Conservation (phyloP, 2,888 invertebrate genomes). For the Ethmia dodecea region DNA sequence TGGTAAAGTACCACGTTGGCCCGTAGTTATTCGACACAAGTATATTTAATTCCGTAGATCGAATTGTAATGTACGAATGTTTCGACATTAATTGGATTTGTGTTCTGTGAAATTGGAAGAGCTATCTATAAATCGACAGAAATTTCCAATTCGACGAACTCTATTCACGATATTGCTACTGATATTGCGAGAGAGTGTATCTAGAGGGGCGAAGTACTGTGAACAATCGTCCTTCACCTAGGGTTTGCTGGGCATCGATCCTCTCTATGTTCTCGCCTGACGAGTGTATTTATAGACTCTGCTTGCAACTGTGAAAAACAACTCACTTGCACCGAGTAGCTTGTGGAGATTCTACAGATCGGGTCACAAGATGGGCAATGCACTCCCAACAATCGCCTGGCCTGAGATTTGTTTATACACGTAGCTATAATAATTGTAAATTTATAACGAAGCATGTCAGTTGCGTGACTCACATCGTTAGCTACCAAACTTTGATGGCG, state of each 20-base stretch:
- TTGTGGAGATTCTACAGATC: constrained; percentile 10
- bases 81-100: too few relatives aligned
- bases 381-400: constrained; percentile 21
- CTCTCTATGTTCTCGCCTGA: constrained; percentile 53
- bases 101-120: too few relatives aligned
- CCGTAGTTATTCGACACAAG: too few relatives aligned
- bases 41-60: too few relatives aligned
- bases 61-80: too few relatives aligned
- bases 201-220: constrained; percentile 50
- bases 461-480: constrained; percentile 71
- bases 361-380: constrained; percentile 37
- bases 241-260: constrained; percentile 64
- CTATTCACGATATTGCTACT: background rate
- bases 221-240: constrained; percentile 67
- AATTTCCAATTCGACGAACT: too few relatives aligned
- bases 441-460: constrained; percentile 54
- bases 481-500: constrained; percentile 68
- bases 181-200: constrained; percentile 8
- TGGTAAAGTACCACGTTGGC: too few relatives aligned
- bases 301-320: constrained; percentile 39
- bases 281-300: constrained; percentile 62
- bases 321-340: constrained; percentile 11
- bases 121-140: too few relatives aligned
- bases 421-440: constrained; percentile 34
- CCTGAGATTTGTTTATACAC: constrained; percentile 5